These are phyloP conservation scores for Drosophila mayri DNA, from an alignment of 1,140 invertebrate species.

Conservation along the genomic window DNA sequence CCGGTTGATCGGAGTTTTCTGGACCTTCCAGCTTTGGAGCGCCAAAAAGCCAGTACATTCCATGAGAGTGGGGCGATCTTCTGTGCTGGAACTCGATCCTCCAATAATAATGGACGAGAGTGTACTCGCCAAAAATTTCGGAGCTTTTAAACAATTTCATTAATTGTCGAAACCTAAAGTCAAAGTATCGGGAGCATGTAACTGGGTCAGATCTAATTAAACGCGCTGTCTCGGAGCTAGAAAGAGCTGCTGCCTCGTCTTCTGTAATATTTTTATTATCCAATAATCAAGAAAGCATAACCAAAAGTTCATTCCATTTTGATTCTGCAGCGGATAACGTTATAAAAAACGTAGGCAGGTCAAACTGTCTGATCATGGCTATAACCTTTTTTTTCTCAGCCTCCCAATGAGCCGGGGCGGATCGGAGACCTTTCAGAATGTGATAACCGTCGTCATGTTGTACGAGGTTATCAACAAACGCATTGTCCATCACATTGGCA, in stretches of 20 bases:
- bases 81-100: constrained; percentile 1
- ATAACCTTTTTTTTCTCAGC: neutral
- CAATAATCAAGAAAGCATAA: neutral
- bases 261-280: neutral
- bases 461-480: neutral
- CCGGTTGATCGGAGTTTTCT: neutral
- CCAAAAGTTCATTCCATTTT: neutral
- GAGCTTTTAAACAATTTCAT: constrained; percentile 4
- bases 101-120: neutral
- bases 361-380: neutral
- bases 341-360: neutral
- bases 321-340: neutral
- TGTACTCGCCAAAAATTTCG: neutral
- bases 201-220: neutral
- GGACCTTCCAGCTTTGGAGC: no score
- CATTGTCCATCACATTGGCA: neutral
- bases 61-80: constrained; percentile 1
- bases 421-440: neutral
- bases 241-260: neutral
- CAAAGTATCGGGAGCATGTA: neutral
- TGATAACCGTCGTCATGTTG: neutral
- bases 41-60: neutral
- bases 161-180: neutral
- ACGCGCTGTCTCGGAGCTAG: neutral
- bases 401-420: neutral